phyloP scores from a whole-genome alignment of 2,113 vertebrate genomes.

The Ceyx margarethae region DNA sequence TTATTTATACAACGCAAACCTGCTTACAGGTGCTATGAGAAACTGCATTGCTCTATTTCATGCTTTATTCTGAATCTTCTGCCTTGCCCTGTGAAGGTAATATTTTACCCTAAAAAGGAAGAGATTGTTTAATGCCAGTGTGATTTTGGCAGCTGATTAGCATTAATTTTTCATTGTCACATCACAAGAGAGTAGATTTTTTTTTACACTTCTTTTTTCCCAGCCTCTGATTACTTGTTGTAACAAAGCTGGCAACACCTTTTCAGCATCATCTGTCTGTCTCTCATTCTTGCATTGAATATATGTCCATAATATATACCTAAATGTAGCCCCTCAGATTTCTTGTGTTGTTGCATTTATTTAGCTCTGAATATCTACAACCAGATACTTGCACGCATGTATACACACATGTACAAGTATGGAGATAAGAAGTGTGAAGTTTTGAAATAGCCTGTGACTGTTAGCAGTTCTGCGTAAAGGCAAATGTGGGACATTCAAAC shows the following conservation, averaged over 20 bases:
- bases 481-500: neutral
- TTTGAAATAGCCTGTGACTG: neutral
- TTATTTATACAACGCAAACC: constrained; percentile 6
- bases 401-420: too few species aligned
- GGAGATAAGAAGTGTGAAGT: neutral
- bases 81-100: neutral
- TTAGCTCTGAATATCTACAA: neutral
- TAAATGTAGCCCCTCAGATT: neutral
- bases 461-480: neutral
- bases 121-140: neutral
- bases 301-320: neutral
- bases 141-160: constrained; percentile 15
- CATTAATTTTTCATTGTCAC: constrained; percentile 14
- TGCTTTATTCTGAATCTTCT: neutral
- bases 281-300: neutral
- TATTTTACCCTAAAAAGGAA: constrained; percentile 3
- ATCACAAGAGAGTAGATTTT: neutral
- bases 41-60: neutral
- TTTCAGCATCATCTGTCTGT: neutral
- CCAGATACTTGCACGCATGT: neutral
- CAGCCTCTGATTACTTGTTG: neutral
- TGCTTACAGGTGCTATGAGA: constrained; percentile 11
- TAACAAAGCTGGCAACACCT: neutral
- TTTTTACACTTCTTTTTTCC: neutral
- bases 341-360: neutral